Conservation (phyloP, 2,797 vertebrate genomes). For the Enteromius treurensis region DNA sequence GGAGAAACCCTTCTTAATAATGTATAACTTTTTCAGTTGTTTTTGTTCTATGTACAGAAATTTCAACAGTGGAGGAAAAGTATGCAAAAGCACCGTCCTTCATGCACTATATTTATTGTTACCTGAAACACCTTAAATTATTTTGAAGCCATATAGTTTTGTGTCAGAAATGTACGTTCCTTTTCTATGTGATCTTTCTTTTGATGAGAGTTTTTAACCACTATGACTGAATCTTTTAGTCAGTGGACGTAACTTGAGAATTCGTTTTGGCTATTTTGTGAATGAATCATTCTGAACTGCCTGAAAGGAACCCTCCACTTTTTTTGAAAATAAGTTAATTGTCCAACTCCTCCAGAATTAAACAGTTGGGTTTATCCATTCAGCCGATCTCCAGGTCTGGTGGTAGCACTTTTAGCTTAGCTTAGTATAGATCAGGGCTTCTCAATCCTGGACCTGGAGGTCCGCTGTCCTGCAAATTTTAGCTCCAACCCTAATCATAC, state of each 20-base stretch:
- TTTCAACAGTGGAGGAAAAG: not conserved
- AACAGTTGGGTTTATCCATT: no score
- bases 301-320: no score
- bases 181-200: not conserved
- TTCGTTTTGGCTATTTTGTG: not conserved
- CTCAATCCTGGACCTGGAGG: no score
- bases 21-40: not conserved
- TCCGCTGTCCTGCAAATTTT: no score
- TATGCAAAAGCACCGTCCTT: not conserved
- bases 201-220: not conserved
- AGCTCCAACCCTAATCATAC: no score
- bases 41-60: not conserved
- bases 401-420: no score
- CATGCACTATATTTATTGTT: not conserved
- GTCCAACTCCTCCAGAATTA: no score
- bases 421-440: no score
- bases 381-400: no score
- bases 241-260: not conserved
- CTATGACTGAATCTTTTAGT: not conserved
- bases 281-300: not conserved
- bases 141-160: conserved; percentile 2
- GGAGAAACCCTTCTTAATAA: not conserved
- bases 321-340: no score
- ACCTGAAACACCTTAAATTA: not conserved
- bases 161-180: not conserved